Base-by-base conservation (phyloP, 1,140 invertebrate genomes). In the Orchestia grillus region DNA sequence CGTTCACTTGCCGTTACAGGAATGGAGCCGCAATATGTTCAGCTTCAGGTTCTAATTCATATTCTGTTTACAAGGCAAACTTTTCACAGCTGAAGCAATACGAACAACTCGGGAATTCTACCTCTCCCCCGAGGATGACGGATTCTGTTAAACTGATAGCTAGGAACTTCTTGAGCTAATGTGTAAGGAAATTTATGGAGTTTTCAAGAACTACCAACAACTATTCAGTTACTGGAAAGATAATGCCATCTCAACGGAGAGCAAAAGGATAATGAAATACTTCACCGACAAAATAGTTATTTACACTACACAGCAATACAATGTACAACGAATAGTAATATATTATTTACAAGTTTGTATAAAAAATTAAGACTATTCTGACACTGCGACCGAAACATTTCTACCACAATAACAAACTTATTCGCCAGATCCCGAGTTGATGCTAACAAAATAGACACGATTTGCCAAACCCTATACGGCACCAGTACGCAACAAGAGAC, bases 321-420 rank as follows among this genome's bases (percentile, higher is more conserved):
- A 94, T 94, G 43, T 94, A 94, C 92, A 94, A 94, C 92, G 92
- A 94, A 94, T 94, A 94, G 44, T 94, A 94, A 94, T 94, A 94
- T 94, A 45, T 94, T 94, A 94, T 94, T 45, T 94, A 94, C 92
- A 94, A 94, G 92, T 45, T 94, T 94, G 43, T 23, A 45, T 45
- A 45, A 94, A 94, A 92, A 94, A 45, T 94, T 94, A 94, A 44
- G 19, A 94, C 44, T 94, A 94, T 42, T 45, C 44, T 44, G 92
- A 44, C 92, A 94, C 88, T 42, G 88, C 44, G 88, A 91, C 88
- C 88, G 11, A 11, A 44, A 91, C 41, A 91, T 42, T 91, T 77
- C 62, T 77, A 77, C 62, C 62, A 77, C 62, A 77, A 36, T 77
- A 77, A 77, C 62, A 36, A 77, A 77, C 11, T 77, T 36, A 77